phyloP scores from a whole-genome alignment of 2,888 invertebrate species.

The Meteorus cinctellus region DNA sequence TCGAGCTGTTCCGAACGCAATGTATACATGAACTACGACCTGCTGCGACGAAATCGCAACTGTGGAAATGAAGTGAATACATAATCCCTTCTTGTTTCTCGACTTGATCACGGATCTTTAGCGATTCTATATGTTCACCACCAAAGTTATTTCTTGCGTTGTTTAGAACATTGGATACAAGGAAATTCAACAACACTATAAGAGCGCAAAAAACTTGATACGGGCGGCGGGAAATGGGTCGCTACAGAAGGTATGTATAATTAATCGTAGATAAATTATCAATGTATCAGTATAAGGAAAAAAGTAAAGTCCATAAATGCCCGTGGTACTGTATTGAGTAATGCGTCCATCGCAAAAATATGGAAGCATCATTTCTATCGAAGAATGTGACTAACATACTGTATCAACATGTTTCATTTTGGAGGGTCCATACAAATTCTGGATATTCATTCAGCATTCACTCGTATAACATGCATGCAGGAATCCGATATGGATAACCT shows the following conservation, averaged over 20 bases:
- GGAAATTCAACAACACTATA: background rate
- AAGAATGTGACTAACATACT: too few relatives aligned
- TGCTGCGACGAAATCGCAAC: background rate
- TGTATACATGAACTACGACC: too few relatives aligned
- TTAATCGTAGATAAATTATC: background rate
- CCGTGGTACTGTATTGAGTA: background rate
- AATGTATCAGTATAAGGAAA: background rate
- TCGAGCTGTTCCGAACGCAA: too few relatives aligned
- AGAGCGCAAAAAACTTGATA: background rate
- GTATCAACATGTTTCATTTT: too few relatives aligned
- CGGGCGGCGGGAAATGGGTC: slow-evolving; percentile 54
- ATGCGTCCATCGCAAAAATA: background rate
- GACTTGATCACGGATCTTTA: background rate
- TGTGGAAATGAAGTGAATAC: background rate
- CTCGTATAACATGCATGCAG: too few relatives aligned
- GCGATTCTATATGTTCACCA: slow-evolving; percentile 2
- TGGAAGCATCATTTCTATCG: too few relatives aligned
- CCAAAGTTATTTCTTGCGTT: background rate
- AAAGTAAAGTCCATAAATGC: background rate
- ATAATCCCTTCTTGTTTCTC: background rate
- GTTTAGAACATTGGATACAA: background rate
- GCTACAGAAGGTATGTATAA: slow-evolving; percentile 60
- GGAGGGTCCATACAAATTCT: too few relatives aligned
- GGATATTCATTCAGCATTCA: too few relatives aligned
- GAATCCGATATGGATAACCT: too few relatives aligned